phyloP scores from a whole-genome alignment of 2,888 invertebrate species.

The Athalia cordata region DNA sequence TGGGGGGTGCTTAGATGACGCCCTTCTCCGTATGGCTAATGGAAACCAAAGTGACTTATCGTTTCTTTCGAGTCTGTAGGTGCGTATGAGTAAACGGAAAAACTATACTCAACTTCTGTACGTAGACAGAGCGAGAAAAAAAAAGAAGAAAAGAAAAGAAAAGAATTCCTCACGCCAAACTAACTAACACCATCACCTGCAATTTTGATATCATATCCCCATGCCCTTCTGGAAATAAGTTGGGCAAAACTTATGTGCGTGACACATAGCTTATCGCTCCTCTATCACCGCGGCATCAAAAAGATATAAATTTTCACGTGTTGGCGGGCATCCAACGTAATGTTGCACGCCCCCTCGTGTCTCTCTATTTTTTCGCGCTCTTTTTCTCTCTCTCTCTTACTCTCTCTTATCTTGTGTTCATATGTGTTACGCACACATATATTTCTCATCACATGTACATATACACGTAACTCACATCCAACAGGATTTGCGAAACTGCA shows the following conservation, averaged over 20 bases:
- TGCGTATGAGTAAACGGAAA: slow-evolving; percentile 15
- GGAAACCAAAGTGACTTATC: slow-evolving; percentile 8
- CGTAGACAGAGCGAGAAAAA: background rate
- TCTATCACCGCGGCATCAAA: background rate
- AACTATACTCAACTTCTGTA: background rate
- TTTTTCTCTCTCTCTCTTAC: slow-evolving; percentile 10
- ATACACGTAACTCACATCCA: no score
- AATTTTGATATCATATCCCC: no score
- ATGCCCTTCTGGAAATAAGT: no score
- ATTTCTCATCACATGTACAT: no score
- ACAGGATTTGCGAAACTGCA: no score
- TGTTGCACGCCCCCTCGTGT: background rate
- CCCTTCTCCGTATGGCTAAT: slow-evolving; percentile 18
- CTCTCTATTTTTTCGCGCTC: slow-evolving; percentile 1
- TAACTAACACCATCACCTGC: no score
- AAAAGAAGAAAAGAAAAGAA: slow-evolving; percentile 5
- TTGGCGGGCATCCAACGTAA: slow-evolving; percentile 41
- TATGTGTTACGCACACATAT: no score
- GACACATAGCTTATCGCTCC: no score
- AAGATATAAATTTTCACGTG: slow-evolving; percentile 47
- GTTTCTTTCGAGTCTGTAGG: slow-evolving; percentile 15
- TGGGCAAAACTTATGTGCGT: no score
- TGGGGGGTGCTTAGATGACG: slow-evolving; percentile 13
- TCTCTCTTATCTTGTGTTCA: background rate
- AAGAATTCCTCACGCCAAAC: no score